Evolutionary conservation across 2,888 invertebrate genomes (phyloP), one percentile per base, ranked within the genome.

Genomic region (Allophyes oxyacanthae): DNA sequence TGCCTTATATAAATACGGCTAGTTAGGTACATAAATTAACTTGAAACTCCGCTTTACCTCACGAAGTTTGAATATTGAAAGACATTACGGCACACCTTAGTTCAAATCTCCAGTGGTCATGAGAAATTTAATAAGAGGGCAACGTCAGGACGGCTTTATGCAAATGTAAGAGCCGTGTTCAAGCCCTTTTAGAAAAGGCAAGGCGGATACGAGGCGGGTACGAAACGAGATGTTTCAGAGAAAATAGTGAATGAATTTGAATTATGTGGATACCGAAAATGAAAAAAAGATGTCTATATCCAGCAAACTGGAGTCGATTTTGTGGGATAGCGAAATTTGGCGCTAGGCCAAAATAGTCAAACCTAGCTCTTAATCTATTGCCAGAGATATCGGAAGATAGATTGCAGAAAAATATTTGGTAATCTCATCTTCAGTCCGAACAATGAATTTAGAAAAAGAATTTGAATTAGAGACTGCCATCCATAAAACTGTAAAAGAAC

Each of bases 51-150:
- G 6, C 13, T 53, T 54, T 25, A 55, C n/a, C 15, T 46, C 33
- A 54, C 34, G 3, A 50, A 26, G n/a, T 44, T 28, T 30, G 42
- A 42, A 69, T 59, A 69, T 58, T 61, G 38, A 37, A 65, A 46
- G 46, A 43, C 8, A 53, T 61, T 32, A 53, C 9, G 53, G 52
- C 55, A 37, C 56, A 61, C 59, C 60, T 64, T 51, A 63, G 46
- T 48, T 55, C 68, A 67, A 69, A 71, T 62, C 66, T 64, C 53
- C 53, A 61, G 62, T 80, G 78, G 80, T 75, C 80, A 75, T 76
- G 78, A 81, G 78, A 81, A 81, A 77, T 81, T 80, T 79, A 82
- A 82, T 82, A 82, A 77, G 75, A 77, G 76, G 62, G 63, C n/a
- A 63, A 48, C 38, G 63, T 57, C 63, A 60, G 72, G 67, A 73